Evolutionary conservation across 2,797 vertebrate species (phyloP), one percentile per base, ranked within the genome.

Genomic region (Urophycis tenuis): DNA sequence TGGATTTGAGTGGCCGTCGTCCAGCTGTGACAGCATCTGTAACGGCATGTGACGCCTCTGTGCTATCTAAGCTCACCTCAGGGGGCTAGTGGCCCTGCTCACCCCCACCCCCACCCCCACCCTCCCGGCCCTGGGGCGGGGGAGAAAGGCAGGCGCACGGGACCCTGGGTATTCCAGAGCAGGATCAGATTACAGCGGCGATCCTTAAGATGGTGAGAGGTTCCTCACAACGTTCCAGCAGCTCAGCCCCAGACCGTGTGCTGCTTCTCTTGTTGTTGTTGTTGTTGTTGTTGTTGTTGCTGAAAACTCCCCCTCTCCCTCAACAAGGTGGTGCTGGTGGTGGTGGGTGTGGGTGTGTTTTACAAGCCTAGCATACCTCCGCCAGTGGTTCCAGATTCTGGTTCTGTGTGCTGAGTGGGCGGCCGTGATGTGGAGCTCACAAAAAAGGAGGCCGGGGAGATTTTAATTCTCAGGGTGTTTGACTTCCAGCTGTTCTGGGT

Each of bases 1-100:
- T 60, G 53, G 53, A 60, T 3, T 3, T 5, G 53, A 10, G 7
- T 60, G 19, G 22, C 22, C n/a, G 53, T 60, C 7, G n/a, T n/a
- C 53, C n/a, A 60, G n/a, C 53, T 25, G 53, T n/a, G 53, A n/a
- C 53, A 60, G 53, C 53, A n/a, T 60, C 53, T 60, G 53, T 60
- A 60, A 25, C n/a, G 53, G 53, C 53, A 25, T 60, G 53, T 60
- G 9, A 60, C 53, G 53, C 53, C 53, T 60, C 53, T 25, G n/a
- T 19, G 53, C n/a, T n/a, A 19, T 19, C 45, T 53, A 19, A 19
- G 53, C 45, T 53, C 19, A 6, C 22, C 45, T 53, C 45, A 53
- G 53, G n/a, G 53, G 45, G 19, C 19, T 53, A 19, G 3, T 53
- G 45, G 45, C n/a, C 53, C 53, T 60, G 53, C 53, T 25, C 5